Conservation (phyloP, 2,113 vertebrate species). For the Micromys minutus region DNA sequence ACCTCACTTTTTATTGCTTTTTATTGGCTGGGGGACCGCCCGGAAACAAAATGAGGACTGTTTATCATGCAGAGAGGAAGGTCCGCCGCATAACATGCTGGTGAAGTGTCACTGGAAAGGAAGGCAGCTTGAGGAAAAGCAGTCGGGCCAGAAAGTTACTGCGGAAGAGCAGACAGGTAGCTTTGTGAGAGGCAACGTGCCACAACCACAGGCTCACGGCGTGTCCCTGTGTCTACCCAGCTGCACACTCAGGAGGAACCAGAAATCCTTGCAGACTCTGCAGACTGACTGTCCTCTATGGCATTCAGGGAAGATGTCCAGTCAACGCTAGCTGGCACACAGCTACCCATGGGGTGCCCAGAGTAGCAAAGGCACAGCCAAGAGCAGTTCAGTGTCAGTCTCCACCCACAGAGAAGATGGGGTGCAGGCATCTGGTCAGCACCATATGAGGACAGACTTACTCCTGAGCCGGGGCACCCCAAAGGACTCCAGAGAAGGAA, state of each 20-base stretch:
- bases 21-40: constrained; percentile 67
- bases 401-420: too few relatives aligned
- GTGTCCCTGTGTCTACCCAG: accelerated
- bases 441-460: accelerated
- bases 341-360: accelerated
- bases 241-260: background rate
- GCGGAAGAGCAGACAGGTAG: accelerated
- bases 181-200: accelerated
- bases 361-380: too few relatives aligned
- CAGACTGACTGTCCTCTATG: accelerated
- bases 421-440: accelerated
- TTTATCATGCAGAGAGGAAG: constrained; percentile 53
- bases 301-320: accelerated
- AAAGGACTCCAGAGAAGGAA: background rate
- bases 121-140: accelerated
- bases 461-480: background rate
- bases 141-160: accelerated
- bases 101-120: background rate
- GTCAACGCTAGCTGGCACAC: accelerated
- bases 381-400: too few relatives aligned
- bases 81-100: background rate
- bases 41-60: constrained; percentile 69
- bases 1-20: constrained; percentile 73
- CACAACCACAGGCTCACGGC: accelerated
- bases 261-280: too few relatives aligned